A percentile compares a stretch with the other conserved stretches of the same genome.
These are phyloP conservation scores for Potamilus streckersoni DNA, from an alignment of 1,140 invertebrate species.

Conservation along the genomic window DNA sequence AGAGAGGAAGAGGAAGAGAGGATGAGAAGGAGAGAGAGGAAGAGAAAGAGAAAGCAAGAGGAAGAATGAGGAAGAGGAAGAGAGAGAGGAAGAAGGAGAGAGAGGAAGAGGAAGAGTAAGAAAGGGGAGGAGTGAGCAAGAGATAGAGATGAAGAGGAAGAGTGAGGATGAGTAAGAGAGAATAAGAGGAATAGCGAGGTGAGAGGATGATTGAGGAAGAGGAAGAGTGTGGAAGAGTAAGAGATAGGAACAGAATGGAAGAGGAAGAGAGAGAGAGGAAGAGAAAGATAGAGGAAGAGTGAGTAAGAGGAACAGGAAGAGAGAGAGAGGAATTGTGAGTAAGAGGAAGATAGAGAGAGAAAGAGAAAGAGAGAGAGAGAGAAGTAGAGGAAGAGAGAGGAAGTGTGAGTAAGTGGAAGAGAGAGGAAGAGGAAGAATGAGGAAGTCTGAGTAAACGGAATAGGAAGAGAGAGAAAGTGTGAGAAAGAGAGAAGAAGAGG, in stretches of 20 bases:
- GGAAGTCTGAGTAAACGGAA: no score
- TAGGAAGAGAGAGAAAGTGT: no score
- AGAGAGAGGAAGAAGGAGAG: not conserved
- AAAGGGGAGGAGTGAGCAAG: no score
- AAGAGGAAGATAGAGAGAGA: no score
- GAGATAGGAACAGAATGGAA: not conserved
- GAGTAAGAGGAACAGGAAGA: not conserved
- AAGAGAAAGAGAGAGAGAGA: not conserved
- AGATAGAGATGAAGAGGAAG: no score
- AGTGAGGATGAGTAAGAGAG: no score
- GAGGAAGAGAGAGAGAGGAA: not conserved
- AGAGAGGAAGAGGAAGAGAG: slow-evolving; percentile 1
- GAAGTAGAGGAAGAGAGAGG: not conserved
- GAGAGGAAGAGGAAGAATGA: no score
- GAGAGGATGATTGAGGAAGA: not conserved
- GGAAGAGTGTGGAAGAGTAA: not conserved
- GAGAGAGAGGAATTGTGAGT: not conserved
- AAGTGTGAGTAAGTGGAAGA: not conserved
- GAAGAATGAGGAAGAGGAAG: not conserved
- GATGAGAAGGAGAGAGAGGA: not conserved
- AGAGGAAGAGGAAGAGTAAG: not conserved
- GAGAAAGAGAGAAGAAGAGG: slow-evolving; percentile 1
- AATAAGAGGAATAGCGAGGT: not conserved
- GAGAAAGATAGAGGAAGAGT: no score
- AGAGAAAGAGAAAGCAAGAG: not conserved